Evolutionary conservation across 2,888 invertebrate species (phyloP).

Genomic region (Willowsia nigromaculata): DNA sequence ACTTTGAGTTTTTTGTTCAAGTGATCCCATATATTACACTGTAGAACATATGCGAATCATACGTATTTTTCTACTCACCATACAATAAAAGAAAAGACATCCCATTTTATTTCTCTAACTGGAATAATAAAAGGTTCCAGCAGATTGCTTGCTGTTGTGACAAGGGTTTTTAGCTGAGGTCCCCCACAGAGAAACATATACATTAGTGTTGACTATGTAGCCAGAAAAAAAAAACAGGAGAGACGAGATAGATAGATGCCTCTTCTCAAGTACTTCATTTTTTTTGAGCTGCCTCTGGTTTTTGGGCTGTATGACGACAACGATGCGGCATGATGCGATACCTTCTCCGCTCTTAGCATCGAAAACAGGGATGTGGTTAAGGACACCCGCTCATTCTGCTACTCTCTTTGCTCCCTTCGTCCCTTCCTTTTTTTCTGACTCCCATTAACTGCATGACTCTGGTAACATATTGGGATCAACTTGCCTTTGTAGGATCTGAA

Average conservation of each 20-base stretch:
- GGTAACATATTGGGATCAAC: constrained; percentile 60
- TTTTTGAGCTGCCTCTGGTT: constrained; percentile 28
- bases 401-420: constrained; percentile 43
- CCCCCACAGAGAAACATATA: constrained; percentile 65
- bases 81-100: background rate
- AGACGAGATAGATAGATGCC: constrained; percentile 32
- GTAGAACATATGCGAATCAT: too few species aligned
- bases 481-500: constrained; percentile 31
- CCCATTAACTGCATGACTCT: background rate
- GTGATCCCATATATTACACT: background rate
- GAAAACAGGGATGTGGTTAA: constrained; percentile 66
- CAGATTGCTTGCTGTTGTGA: constrained; percentile 66
- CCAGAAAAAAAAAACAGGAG: constrained; percentile 1
- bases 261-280: constrained; percentile 56
- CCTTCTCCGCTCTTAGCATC: background rate
- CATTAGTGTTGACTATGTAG: constrained; percentile 62
- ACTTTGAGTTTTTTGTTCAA: background rate
- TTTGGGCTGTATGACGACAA: constrained; percentile 4
- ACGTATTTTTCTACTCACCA: too few species aligned
- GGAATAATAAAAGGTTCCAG: constrained; percentile 34
- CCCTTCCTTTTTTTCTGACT: background rate
- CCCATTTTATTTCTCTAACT: constrained; percentile 23
- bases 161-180: constrained; percentile 58
- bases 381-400: constrained; percentile 47
- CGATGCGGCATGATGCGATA: constrained; percentile 16